A percentile compares a stretch with the other conserved stretches of the same genome.
Evolutionary conservation across 2,888 invertebrate genomes (phyloP).

Genomic region (Meghimatium bilineatum): DNA sequence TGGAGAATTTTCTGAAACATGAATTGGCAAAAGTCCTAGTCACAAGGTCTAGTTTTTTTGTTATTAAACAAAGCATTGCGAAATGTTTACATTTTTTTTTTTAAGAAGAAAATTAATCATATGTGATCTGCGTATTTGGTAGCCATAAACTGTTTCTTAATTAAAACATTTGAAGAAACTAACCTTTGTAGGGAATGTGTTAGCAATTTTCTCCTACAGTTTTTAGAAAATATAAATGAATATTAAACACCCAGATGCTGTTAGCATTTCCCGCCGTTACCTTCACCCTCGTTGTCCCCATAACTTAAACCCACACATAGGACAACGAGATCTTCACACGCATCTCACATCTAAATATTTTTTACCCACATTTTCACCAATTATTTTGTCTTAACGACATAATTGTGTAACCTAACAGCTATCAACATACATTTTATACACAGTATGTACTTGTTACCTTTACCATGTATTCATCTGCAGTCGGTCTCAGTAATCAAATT

Average conservation of each 20-base stretch:
- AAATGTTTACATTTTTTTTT: background rate
- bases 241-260: background rate
- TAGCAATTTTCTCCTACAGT: background rate
- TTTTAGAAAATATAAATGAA: background rate
- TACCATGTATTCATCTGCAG: too few relatives aligned
- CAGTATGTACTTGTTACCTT: too few relatives aligned
- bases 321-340: too few relatives aligned
- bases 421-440: too few relatives aligned
- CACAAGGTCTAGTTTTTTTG: background rate
- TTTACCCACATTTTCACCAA: too few relatives aligned
- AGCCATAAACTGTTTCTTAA: background rate
- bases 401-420: too few relatives aligned
- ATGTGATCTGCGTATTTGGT: background rate
- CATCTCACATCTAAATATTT: too few relatives aligned
- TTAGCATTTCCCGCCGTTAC: background rate
- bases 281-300: background rate
- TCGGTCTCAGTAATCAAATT: too few relatives aligned
- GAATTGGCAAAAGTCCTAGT: background rate
- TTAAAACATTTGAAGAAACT: background rate
- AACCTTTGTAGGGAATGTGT: background rate
- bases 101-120: too few relatives aligned
- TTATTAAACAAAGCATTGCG: background rate
- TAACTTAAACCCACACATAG: too few relatives aligned
- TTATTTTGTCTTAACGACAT: too few relatives aligned
- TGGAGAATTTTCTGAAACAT: background rate